Base-by-base conservation (phyloP, 2,113 vertebrate species). In the Varanus salvator region DNA sequence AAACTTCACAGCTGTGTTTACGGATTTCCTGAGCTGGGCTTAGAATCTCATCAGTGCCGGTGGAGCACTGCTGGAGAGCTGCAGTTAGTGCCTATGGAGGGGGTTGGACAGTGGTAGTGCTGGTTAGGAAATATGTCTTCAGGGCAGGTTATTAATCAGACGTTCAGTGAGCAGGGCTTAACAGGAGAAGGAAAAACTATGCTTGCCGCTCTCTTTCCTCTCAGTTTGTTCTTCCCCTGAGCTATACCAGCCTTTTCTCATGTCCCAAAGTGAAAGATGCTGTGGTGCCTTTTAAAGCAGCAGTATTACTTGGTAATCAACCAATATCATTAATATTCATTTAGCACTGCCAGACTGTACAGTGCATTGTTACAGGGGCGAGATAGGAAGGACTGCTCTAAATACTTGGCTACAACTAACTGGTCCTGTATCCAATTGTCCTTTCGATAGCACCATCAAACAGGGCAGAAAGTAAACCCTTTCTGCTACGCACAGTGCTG, bases 1-100 rank as follows among this genome's bases (percentile, higher is more conserved):
- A 88, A 93, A 72, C 80, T 66, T 83, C 86, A 72, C 81, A 88
- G 75, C 75, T 85, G 74, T 88, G 81, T 84, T 88, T 91, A 87
- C 66, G 88, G 86, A 80, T 60, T 78, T 76, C 66, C 64, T 88
- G 66, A 50, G 81, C 86, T 80, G 74, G 29, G 81, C 48, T 82
- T 78, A 12, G 50, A 77, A 3, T 69, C 64, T 85, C 52, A 17
- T 48, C 4, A 27, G 66, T 80, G 89, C 66, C 64, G 15, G 52
- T 3, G 4, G 14, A 29, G 80, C 21, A 48, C 64, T 80, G 80
- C 86, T 88, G 90, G 86, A 88, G 50, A 85, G 88, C 60, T 89
- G 74, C 54, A 78, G 82, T 78, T 85, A 69, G 74, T 29, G 48
- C 48, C 64, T 80, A 27, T 54, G 83, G 23, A 29, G 75, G 66